Percentiles rank a stretch among this genome's conserved stretches.
Evolutionary conservation across 2,113 vertebrate genomes (phyloP).

Genomic region (Notothenia coriiceps): DNA sequence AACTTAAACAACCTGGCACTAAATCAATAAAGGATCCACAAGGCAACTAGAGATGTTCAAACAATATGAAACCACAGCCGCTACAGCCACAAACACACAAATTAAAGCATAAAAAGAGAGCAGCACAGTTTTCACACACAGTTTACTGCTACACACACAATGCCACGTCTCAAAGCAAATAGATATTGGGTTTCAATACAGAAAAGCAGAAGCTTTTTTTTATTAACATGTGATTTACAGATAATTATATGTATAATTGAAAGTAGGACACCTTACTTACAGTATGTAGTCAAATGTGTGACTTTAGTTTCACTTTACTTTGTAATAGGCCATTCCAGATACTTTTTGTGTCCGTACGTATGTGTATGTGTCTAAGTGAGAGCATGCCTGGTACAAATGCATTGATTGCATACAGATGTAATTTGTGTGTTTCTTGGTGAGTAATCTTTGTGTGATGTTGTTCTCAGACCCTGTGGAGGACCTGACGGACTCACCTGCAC

Average conservation of each 20-base stretch:
- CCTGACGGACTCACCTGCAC: slow-evolving; percentile 81
- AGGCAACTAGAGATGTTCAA: background rate
- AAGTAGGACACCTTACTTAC: too few relatives aligned
- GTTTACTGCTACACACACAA: too few relatives aligned
- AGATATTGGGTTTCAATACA: too few relatives aligned
- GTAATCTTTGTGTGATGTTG: background rate
- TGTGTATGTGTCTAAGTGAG: slow-evolving; percentile 18
- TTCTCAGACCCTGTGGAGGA: slow-evolving; percentile 91
- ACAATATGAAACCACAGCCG: background rate
- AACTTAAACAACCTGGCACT: background rate
- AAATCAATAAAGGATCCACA: background rate
- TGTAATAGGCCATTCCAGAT: too few relatives aligned
- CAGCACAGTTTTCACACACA: too few relatives aligned
- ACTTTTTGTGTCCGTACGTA: background rate
- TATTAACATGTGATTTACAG: too few relatives aligned
- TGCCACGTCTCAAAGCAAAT: too few relatives aligned
- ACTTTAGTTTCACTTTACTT: too few relatives aligned
- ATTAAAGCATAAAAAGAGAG: background rate
- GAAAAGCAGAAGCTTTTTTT: too few relatives aligned
- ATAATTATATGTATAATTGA: too few relatives aligned
- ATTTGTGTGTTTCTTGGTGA: background rate
- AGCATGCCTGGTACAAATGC: background rate
- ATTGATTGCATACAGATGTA: too few relatives aligned
- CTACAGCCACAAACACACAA: background rate
- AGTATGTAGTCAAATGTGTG: too few relatives aligned